Evolutionary conservation across 53 echinoderm and acorn worm genomes (phyloP).

Genomic region (Henricia sp.): DNA sequence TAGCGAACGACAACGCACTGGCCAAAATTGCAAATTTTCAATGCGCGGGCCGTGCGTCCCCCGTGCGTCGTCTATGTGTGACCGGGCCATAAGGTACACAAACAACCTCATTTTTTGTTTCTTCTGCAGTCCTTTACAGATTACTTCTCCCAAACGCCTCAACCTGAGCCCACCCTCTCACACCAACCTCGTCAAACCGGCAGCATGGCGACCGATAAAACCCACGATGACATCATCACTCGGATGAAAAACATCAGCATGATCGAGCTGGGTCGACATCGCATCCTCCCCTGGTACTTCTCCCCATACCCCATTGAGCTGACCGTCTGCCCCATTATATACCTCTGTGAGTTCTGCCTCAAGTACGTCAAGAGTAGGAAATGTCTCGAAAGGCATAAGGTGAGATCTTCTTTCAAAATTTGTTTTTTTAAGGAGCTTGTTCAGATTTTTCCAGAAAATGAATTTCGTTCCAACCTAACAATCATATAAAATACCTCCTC

Average conservation of each 20-base stretch:
- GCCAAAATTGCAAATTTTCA: no score
- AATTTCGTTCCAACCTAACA: no score
- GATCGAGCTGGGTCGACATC: conserved; percentile 90
- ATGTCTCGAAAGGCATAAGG: conserved; percentile 93
- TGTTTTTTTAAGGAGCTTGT: no score
- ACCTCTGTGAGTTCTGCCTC: conserved; percentile 98
- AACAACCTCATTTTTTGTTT: no score
- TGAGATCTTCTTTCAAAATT: conserved; percentile 19
- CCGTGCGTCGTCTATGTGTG: no score
- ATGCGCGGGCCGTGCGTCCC: no score
- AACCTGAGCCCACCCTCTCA: background rate
- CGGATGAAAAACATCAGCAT: conserved; percentile 94
- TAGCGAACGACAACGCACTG: no score
- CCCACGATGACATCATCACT: conserved; percentile 92
- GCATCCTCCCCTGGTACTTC: conserved; percentile 96
- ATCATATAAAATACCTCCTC: no score
- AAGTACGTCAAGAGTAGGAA: conserved; percentile 94
- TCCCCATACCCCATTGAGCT: conserved; percentile 94
- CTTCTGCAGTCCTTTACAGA: conserved; percentile 18
- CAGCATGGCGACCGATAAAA: conserved; percentile 92
- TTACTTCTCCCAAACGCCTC: conserved; percentile 19
- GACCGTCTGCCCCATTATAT: conserved; percentile 81
- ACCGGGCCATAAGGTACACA: no score
- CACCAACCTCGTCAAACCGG: conserved; percentile 84
- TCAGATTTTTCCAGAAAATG: no score